Evolutionary conservation across 2,797 vertebrate species (phyloP).

Genomic region (Huso huso): DNA sequence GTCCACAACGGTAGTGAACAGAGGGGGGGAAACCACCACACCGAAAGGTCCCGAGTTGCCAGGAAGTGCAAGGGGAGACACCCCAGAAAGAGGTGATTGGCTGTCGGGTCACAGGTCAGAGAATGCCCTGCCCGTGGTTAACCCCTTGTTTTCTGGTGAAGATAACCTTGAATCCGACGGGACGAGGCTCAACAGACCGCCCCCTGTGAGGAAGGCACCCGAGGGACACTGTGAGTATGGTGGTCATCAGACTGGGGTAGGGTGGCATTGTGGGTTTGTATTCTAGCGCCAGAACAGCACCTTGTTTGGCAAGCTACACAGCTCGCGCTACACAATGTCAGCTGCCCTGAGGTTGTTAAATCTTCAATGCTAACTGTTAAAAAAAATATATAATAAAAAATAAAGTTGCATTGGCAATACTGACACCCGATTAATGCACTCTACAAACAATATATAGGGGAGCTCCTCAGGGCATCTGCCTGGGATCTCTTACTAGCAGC

Average conservation of each 20-base stretch:
- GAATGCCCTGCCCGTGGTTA: conserved; percentile 5
- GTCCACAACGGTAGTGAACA: neutral
- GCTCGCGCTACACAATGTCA: too few relatives aligned
- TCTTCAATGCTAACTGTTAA: too few relatives aligned
- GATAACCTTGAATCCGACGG: neutral
- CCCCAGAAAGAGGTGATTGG: neutral
- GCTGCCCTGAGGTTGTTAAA: too few relatives aligned
- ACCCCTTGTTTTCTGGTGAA: neutral
- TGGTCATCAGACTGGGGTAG: neutral
- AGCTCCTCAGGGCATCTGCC: too few relatives aligned
- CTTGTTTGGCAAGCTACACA: too few relatives aligned
- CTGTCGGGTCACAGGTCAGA: neutral
- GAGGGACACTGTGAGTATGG: neutral
- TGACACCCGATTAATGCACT: too few relatives aligned
- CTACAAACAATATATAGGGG: too few relatives aligned
- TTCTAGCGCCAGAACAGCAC: too few relatives aligned
- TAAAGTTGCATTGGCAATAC: too few relatives aligned
- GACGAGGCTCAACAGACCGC: neutral
- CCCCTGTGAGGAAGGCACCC: neutral
- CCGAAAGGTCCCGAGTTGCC: fast-evolving
- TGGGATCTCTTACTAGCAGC: too few relatives aligned
- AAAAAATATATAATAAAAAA: too few relatives aligned
- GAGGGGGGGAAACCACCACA: neutral
- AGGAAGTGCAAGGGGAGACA: fast-evolving
- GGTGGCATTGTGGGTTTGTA: too few relatives aligned